Evolutionary conservation across 1,140 invertebrate species (phyloP).

Genomic region (Phymastichus coffea): DNA sequence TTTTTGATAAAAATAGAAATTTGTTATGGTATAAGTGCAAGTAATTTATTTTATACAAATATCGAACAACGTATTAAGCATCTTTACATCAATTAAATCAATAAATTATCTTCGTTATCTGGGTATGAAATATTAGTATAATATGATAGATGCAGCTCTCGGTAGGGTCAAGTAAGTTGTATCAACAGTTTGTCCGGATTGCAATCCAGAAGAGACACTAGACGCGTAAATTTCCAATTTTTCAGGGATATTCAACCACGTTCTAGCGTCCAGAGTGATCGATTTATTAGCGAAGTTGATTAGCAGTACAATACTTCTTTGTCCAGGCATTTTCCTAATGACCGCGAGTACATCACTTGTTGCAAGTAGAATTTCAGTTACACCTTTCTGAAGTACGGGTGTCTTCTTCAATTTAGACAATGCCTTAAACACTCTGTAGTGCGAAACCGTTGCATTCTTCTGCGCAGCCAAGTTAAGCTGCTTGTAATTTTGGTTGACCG

Average conservation of each 20-base stretch:
- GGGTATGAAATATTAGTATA: conserved; percentile 14
- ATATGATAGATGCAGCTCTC: conserved; percentile 32
- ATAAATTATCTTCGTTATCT: not conserved
- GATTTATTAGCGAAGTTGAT: conserved; percentile 33
- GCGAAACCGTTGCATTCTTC: conserved; percentile 47
- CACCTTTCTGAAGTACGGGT: conserved; percentile 47
- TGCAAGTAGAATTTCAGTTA: conserved; percentile 49
- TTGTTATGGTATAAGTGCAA: too few relatives aligned
- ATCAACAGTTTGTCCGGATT: conserved; percentile 12
- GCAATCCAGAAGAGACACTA: conserved; percentile 27
- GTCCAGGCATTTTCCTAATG: conserved; percentile 27
- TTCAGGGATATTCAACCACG: conserved; percentile 33
- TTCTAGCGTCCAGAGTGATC: conserved; percentile 30
- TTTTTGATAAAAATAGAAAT: too few relatives aligned
- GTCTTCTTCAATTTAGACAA: conserved; percentile 51
- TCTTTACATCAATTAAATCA: not conserved
- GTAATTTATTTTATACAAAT: not conserved
- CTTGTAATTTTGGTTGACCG: conserved; percentile 59
- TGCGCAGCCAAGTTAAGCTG: conserved; percentile 58
- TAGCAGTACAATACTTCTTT: conserved; percentile 30
- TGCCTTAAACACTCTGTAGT: conserved; percentile 58
- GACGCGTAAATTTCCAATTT: conserved; percentile 27
- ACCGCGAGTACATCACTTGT: conserved; percentile 49
- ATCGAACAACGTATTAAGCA: not conserved
- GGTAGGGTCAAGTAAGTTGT: conserved; percentile 26